A percentile compares a stretch with the other conserved stretches of the same genome.
phyloP scores from a whole-genome alignment of 2,888 invertebrate genomes.

The Schizaphis graminum region DNA sequence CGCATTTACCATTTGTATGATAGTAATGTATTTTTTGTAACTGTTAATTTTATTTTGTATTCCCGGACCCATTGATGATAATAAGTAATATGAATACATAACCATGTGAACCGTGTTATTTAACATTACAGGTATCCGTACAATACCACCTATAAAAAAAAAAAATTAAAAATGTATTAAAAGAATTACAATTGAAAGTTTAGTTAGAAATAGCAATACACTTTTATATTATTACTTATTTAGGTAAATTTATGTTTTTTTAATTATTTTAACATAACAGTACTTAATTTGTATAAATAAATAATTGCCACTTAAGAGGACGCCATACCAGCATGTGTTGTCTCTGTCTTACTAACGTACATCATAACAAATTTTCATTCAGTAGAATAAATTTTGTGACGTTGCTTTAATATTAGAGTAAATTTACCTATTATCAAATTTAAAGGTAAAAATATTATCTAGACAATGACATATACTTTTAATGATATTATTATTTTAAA shows the following conservation, averaged over 20 bases:
- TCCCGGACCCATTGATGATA: conserved; percentile 66
- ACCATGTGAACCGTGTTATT: conserved; percentile 80
- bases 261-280: neutral
- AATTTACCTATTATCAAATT: too few relatives aligned
- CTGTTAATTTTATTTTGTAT: conserved; percentile 64
- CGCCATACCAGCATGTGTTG: too few relatives aligned
- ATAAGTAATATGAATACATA: conserved; percentile 79
- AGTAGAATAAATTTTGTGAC: too few relatives aligned
- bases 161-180: neutral
- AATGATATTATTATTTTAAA: too few relatives aligned
- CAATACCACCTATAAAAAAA: conserved; percentile 76
- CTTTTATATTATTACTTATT: neutral
- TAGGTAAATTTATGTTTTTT: neutral
- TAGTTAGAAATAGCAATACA: neutral
- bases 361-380: too few relatives aligned
- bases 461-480: too few relatives aligned
- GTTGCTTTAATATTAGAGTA: too few relatives aligned
- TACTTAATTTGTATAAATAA: neutral
- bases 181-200: neutral
- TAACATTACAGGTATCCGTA: conserved; percentile 77
- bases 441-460: too few relatives aligned
- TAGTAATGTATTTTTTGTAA: conserved; percentile 66
- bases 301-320: neutral
- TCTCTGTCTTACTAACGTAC: too few relatives aligned
- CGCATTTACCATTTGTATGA: conserved; percentile 67